Conservation (phyloP, 1,140 invertebrate species). For the Hermetia illucens region DNA sequence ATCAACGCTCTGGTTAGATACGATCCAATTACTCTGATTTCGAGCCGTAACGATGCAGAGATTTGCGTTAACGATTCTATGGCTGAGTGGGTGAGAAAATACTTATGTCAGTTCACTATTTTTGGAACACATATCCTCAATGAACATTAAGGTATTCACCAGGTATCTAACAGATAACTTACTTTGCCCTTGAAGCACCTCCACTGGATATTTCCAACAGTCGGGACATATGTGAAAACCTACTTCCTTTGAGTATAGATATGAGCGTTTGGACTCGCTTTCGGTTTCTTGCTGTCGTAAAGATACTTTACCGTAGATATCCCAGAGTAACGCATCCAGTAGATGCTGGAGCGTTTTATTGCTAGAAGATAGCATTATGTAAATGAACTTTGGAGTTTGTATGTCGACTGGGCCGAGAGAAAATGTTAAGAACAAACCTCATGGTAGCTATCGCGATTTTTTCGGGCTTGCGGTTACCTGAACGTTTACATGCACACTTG, state of each 20-base stretch:
- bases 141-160: background rate
- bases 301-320: slow-evolving; percentile 18
- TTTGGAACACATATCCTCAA: background rate
- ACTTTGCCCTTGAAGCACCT: background rate
- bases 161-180: background rate
- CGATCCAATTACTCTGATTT: slow-evolving; percentile 19
- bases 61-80: too few relatives aligned
- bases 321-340: slow-evolving; percentile 18
- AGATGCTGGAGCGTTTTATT: slow-evolving; percentile 16
- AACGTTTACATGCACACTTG: background rate
- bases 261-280: slow-evolving; percentile 10
- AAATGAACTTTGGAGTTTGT: too few relatives aligned
- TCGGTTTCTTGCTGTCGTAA: slow-evolving; percentile 2
- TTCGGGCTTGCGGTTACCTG: background rate
- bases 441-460: background rate
- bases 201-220: background rate
- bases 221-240: too few relatives aligned
- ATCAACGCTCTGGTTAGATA: slow-evolving; percentile 16
- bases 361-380: too few relatives aligned
- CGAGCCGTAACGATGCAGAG: slow-evolving; percentile 17
- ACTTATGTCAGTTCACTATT: background rate
- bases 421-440: too few relatives aligned
- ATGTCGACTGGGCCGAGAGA: too few relatives aligned
- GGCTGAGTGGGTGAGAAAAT: background rate
- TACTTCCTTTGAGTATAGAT: too few relatives aligned